A percentile compares a stretch with the other conserved stretches of the same genome.
These are phyloP conservation scores for Stenolophus ochropezus DNA, from an alignment of 2,888 invertebrate genomes.

Conservation along the genomic window DNA sequence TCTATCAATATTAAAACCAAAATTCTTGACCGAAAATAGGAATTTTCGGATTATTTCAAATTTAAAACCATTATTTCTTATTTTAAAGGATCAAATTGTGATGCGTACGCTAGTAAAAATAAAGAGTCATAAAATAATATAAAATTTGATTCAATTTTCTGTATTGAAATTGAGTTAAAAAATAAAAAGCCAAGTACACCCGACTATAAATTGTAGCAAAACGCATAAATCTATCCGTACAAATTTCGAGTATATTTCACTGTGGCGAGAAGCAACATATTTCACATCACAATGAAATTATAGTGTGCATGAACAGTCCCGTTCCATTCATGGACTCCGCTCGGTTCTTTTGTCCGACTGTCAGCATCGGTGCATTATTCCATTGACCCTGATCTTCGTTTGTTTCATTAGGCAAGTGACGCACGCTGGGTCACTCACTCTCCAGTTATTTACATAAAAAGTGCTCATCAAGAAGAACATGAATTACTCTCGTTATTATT, in stretches of 20 bases:
- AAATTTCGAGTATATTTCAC: constrained; percentile 20
- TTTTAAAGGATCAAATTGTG: too few species aligned
- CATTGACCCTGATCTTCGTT: constrained; percentile 35
- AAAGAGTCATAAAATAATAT: too few species aligned
- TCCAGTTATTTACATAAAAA: constrained; percentile 29
- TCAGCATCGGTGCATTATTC: constrained; percentile 29
- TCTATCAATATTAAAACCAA: too few species aligned
- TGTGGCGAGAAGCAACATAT: background rate
- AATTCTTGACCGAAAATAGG: too few species aligned
- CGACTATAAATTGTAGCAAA: too few species aligned
- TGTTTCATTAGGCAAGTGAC: constrained; percentile 18
- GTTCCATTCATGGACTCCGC: background rate
- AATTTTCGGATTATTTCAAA: too few species aligned
- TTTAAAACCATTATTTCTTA: too few species aligned
- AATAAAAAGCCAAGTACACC: too few species aligned
- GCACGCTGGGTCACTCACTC: constrained; percentile 30
- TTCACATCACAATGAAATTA: constrained; percentile 23
- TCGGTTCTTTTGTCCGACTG: constrained; percentile 10
- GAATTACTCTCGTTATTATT: background rate
- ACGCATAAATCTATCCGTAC: constrained; percentile 11
- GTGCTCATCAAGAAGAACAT: background rate
- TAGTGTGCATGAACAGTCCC: constrained; percentile 11
- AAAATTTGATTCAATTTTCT: too few species aligned
- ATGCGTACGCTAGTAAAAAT: too few species aligned
- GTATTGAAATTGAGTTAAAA: too few species aligned